Base-by-base conservation (phyloP, 2,797 vertebrate genomes). In the Falco rusticolus region DNA sequence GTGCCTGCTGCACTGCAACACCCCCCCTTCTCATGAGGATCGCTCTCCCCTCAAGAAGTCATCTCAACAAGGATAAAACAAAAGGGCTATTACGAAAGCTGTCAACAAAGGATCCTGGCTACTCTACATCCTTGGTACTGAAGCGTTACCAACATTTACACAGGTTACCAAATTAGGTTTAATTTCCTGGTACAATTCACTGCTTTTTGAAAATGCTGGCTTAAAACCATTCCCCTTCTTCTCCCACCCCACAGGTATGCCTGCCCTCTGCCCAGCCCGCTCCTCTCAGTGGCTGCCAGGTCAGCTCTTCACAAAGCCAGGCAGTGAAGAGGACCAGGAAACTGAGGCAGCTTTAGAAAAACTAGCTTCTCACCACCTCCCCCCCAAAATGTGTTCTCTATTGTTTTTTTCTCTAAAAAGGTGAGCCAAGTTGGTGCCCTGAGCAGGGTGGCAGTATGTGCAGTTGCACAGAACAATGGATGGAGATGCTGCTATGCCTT, bases 21-120 rank as follows among this genome's bases (percentile, higher is more conserved):
- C 33, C 7, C 29, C 22, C 5, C 1, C 47, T 72, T 34, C 29
- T 54, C 12, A 0, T 33, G 10, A 60, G 5, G 11, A 13, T 11
- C 34, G 51, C 31, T 19, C 5, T 1, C 12, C n/a, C 37, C 16
- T 29, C 51, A 80, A 60, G 22, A 85, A 70, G 19, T 13, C 5
- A 1, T 28, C 26, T 79, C 56, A 72, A 59, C 2, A 56, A 24
- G 19, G 9, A 7, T 39, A 86, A 63, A 45, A 5, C 14, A 24
- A 59, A 61, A 39, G 14, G 47, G 61, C 18, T 37, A 8, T 12
- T 54, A 59, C 0, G 5, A n/a, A 71, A 84, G 9, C 16, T 39
- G 50, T 24, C 64, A 56, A 16, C 19, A 75, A 88, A 87, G 29
- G 57, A 68, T 41, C 39, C 59, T 28, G 14, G 37, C 33, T 60